phyloP scores from a whole-genome alignment of 2,888 invertebrate genomes.

The Sesamia inferens region DNA sequence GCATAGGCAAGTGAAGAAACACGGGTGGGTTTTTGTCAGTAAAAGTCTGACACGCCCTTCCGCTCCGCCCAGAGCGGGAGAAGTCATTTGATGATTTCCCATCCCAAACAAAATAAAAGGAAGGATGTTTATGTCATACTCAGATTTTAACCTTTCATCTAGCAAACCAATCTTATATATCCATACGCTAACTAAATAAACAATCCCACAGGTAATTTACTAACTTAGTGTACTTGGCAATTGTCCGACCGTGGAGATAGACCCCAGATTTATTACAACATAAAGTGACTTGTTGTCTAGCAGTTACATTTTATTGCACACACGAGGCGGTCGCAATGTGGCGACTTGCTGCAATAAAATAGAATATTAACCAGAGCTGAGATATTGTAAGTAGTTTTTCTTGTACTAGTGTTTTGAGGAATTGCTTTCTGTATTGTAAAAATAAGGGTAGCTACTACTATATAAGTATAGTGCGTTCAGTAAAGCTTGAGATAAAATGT shows the following conservation, averaged over 20 bases:
- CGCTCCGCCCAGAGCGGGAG: too few relatives aligned
- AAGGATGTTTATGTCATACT: background rate
- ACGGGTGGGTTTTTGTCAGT: too few relatives aligned
- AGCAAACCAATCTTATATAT: background rate
- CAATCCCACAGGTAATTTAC: constrained; percentile 19
- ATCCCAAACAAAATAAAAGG: too few relatives aligned
- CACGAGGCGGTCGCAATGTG: constrained; percentile 19
- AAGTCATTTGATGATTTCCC: too few relatives aligned
- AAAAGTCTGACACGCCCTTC: too few relatives aligned
- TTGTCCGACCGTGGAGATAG: constrained; percentile 27
- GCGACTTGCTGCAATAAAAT: constrained; percentile 33
- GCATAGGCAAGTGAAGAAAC: too few relatives aligned
- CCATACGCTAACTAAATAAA: constrained; percentile 1
- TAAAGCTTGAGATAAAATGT: background rate
- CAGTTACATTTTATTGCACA: constrained; percentile 44
- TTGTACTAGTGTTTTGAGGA: background rate
- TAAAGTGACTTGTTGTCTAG: constrained; percentile 39
- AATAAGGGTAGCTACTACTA: background rate
- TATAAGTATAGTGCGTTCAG: background rate
- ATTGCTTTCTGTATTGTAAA: constrained; percentile 3
- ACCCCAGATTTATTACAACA: constrained; percentile 43
- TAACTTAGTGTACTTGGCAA: constrained; percentile 24
- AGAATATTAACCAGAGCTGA: constrained; percentile 44
- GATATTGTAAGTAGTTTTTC: constrained; percentile 24
- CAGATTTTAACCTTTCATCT: background rate